Evolutionary conservation across 2,888 invertebrate genomes (phyloP).

Genomic region (Andrena camellia): DNA sequence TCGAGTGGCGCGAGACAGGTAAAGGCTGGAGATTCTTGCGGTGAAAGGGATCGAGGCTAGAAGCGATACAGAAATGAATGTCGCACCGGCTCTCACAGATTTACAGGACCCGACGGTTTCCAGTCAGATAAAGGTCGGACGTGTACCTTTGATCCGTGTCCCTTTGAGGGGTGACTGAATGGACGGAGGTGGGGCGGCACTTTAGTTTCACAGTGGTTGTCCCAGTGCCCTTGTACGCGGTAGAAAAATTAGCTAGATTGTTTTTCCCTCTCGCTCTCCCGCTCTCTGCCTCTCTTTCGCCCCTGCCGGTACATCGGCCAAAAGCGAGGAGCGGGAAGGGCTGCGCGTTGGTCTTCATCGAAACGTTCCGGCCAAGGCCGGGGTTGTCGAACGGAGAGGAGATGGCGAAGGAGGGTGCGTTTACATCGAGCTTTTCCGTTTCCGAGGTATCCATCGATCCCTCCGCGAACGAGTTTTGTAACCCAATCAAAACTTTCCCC

Average conservation of each 20-base stretch:
- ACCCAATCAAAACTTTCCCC: slow-evolving; percentile 74
- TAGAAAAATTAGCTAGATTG: slow-evolving; percentile 78
- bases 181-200: slow-evolving; percentile 60
- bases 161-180: slow-evolving; percentile 70
- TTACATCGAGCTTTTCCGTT: slow-evolving; percentile 71
- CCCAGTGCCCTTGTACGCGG: slow-evolving; percentile 77
- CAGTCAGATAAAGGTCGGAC: slow-evolving; percentile 62
- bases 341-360: slow-evolving; percentile 53
- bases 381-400: slow-evolving; percentile 3
- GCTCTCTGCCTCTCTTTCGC: not conserved
- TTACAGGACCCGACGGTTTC: slow-evolving; percentile 49
- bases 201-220: slow-evolving; percentile 70
- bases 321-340: slow-evolving; percentile 59
- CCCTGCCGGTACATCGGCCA: slow-evolving; percentile 21
- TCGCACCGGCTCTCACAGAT: slow-evolving; percentile 36
- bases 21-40: slow-evolving; percentile 16
- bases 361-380: slow-evolving; percentile 61
- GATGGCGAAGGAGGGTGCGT: slow-evolving; percentile 49
- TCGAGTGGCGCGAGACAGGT: not conserved
- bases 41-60: slow-evolving; percentile 33
- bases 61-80: slow-evolving; percentile 24
- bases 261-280: slow-evolving; percentile 57
- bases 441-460: slow-evolving; percentile 71
- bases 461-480: slow-evolving; percentile 67
- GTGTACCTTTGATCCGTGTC: slow-evolving; percentile 67